Percentiles rank a stretch among this genome's conserved stretches.
phyloP scores from a whole-genome alignment of 1,140 invertebrate genomes.

The Eurytemora carolleeae region DNA sequence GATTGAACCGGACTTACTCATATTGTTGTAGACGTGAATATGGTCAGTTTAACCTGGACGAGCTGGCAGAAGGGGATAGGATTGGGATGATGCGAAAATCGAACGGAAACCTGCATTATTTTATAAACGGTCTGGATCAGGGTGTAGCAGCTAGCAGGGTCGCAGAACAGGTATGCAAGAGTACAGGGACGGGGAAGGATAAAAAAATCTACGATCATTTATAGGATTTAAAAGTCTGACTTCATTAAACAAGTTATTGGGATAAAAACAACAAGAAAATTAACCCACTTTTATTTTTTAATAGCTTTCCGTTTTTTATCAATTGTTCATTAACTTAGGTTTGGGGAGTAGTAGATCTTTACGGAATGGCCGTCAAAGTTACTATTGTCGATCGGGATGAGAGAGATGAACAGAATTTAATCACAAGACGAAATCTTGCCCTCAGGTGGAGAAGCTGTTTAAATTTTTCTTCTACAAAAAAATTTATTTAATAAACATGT shows the following conservation, averaged over 20 bases:
- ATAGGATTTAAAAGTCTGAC: no score
- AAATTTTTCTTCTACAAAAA: neutral
- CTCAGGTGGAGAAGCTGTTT: conserved; percentile 6
- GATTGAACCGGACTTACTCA: no score
- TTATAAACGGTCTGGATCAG: conserved; percentile 78
- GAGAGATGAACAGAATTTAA: conserved; percentile 50
- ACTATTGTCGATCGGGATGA: conserved; percentile 60
- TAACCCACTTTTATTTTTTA: no score
- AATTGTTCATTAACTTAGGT: conserved; percentile 45
- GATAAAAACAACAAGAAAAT: no score
- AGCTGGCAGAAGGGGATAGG: conserved; percentile 67
- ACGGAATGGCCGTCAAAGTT: conserved; percentile 85
- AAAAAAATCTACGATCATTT: no score
- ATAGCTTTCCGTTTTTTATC: no score
- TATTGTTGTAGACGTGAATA: conserved; percentile 51
- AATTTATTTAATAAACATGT: neutral
- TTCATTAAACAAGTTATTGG: no score
- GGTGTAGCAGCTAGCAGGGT: neutral
- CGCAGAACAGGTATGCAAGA: no score
- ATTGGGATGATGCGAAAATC: conserved; percentile 63
- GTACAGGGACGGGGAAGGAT: no score
- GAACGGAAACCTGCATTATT: conserved; percentile 70
- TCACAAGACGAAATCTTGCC: conserved; percentile 41
- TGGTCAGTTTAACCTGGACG: conserved; percentile 81
- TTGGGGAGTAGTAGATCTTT: conserved; percentile 83